Base-by-base conservation (phyloP, 1,140 invertebrate species). In the Lordiphosa clarofinis region DNA sequence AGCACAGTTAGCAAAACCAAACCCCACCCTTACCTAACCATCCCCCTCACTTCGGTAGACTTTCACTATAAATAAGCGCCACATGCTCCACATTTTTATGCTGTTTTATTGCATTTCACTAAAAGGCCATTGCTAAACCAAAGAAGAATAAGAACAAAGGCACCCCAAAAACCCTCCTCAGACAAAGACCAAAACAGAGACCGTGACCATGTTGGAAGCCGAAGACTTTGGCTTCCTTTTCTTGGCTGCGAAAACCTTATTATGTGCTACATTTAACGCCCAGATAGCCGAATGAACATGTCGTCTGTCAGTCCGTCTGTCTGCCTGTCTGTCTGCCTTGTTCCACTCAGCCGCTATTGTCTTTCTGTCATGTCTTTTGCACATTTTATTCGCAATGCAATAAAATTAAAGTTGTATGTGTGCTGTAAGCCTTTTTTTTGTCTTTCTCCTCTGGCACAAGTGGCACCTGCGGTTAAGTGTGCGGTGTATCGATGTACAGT, bases 211-310 rank as follows among this genome's bases (percentile, higher is more conserved):
- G 13, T 13, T 0, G 24, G 6, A 5, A 39, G 31, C 9, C 15
- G 15, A 8, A 39, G 28, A 56, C 33, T 5, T 37, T 8, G 21
- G 12, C 43, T 35, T 50, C 36, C 44, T 38, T 62, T 33, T 36
- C 13, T 28, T 61, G 52, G 19, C 13, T 52, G 56, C 62, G 49
- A 58, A 71, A 84, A 82, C 65, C 76, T 64, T 84, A 76, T 82
- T 82, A 82, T 82, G 78, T 82, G 76, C 76, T 56, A 82, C 78
- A 82, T 82, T 82, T 84, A 82, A 84, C 76, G 76, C 78, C 68
- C 78, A 71, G 66, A 65, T 61, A 71, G 66, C 68, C 43, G 67
- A 66, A 61, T n/a, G 8, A 60, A 39, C 64, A 52, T 68, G 47
- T 54, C 63, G 52, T 56, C 35, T 21, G 53, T 66, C 46, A 37